Conservation (phyloP, 2,888 invertebrate genomes). For the Meganola albula region DNA sequence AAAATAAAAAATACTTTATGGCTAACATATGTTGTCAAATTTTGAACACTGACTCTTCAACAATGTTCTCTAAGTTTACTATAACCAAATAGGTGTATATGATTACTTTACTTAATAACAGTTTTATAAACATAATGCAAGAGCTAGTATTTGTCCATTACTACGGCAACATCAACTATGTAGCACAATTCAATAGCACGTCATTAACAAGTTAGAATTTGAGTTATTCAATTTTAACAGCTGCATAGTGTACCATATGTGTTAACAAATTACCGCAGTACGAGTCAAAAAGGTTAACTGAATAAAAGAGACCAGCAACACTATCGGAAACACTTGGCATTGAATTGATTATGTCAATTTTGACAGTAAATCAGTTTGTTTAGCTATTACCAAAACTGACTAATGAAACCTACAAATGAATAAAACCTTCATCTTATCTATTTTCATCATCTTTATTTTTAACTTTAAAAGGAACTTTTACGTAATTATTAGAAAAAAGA, state of each 20-base stretch:
- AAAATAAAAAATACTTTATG: too few relatives aligned
- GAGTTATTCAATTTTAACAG: slow-evolving; percentile 31
- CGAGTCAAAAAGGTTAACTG: slow-evolving; percentile 46
- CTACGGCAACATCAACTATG: slow-evolving; percentile 14
- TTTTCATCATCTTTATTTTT: too few relatives aligned
- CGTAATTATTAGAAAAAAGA: too few relatives aligned
- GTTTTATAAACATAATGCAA: background rate
- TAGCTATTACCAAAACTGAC: slow-evolving; percentile 27
- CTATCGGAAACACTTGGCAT: slow-evolving; percentile 64
- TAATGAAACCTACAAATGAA: slow-evolving; percentile 18
- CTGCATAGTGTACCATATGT: slow-evolving; percentile 40
- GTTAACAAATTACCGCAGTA: slow-evolving; percentile 40
- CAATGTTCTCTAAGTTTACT: too few relatives aligned
- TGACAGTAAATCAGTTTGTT: slow-evolving; percentile 70
- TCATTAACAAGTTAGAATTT: slow-evolving; percentile 25
- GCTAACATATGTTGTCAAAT: too few relatives aligned
- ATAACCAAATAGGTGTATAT: too few relatives aligned
- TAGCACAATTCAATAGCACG: slow-evolving; percentile 20
- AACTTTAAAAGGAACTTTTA: too few relatives aligned
- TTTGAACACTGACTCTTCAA: too few relatives aligned
- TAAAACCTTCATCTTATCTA: too few relatives aligned
- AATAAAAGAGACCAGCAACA: slow-evolving; percentile 52
- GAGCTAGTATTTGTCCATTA: slow-evolving; percentile 1
- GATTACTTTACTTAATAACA: background rate
- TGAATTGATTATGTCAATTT: slow-evolving; percentile 61